A percentile compares a stretch with the other conserved stretches of the same genome.
phyloP scores from a whole-genome alignment of 2,113 vertebrate genomes.

The Mus spicilegus region DNA sequence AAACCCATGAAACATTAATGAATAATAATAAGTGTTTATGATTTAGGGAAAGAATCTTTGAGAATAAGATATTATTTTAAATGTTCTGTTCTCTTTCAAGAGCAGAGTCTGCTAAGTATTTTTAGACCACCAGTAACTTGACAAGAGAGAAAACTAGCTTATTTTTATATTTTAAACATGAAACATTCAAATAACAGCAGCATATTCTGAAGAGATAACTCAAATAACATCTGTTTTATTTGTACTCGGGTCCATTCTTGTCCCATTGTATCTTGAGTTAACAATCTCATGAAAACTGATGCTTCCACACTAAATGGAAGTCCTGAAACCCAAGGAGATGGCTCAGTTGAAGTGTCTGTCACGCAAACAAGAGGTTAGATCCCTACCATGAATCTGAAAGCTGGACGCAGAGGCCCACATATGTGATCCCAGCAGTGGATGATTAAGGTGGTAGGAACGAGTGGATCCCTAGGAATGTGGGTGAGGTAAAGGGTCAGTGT shows the following conservation, averaged over 20 bases:
- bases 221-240: background rate
- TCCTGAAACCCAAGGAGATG: background rate
- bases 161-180: background rate
- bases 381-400: background rate
- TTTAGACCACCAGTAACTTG: background rate
- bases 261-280: background rate
- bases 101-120: background rate
- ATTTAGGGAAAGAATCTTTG: background rate
- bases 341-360: background rate
- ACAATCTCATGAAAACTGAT: background rate
- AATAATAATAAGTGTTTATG: background rate
- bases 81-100: conserved; percentile 3
- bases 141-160: background rate
- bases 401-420: no score
- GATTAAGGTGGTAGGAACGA: background rate
- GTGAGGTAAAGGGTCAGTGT: background rate
- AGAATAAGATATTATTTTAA: background rate
- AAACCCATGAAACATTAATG: background rate
- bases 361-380: background rate
- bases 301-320: background rate
- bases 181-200: background rate
- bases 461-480: no score
- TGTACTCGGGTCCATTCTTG: background rate
- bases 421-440: background rate
- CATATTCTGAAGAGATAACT: background rate